Percentiles rank a stretch among this genome's conserved stretches.
Evolutionary conservation across 2,888 invertebrate genomes (phyloP).

Genomic region (Drosophila fungiperda): DNA sequence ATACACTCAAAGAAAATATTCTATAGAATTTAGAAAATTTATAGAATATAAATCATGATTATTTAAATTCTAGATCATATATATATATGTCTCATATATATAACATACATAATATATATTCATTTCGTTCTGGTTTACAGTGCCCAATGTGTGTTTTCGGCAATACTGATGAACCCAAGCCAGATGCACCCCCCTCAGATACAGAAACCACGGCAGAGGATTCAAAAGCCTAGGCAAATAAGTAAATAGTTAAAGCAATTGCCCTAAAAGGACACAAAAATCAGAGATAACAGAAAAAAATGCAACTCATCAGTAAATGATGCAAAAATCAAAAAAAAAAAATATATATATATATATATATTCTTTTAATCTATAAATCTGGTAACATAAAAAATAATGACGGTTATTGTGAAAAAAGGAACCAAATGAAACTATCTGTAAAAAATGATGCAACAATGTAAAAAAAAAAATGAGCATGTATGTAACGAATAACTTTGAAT

Average conservation of each 20-base stretch:
- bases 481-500: not conserved
- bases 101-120: not conserved
- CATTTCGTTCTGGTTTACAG: slow-evolving; percentile 17
- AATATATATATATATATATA: not conserved
- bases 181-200: slow-evolving; percentile 82
- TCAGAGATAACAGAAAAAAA: slow-evolving; percentile 3
- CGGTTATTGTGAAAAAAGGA: not conserved
- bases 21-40: not conserved
- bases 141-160: slow-evolving; percentile 87
- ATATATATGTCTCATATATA: too few relatives aligned
- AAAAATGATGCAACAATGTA: slow-evolving; percentile 10
- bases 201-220: slow-evolving; percentile 82
- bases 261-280: slow-evolving; percentile 55
- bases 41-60: not conserved
- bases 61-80: not conserved
- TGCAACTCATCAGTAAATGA: slow-evolving; percentile 42
- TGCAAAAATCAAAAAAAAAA: slow-evolving; percentile 50
- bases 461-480: not conserved
- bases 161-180: slow-evolving; percentile 82
- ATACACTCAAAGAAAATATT: not conserved
- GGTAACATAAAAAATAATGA: not conserved
- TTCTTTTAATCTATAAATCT: not conserved
- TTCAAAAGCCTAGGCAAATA: slow-evolving; percentile 76
- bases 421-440: not conserved
- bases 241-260: slow-evolving; percentile 39